Percentiles rank a stretch among this genome's conserved stretches.
Conservation (phyloP, 1,140 invertebrate species). For the Eriocheir sinensis region DNA sequence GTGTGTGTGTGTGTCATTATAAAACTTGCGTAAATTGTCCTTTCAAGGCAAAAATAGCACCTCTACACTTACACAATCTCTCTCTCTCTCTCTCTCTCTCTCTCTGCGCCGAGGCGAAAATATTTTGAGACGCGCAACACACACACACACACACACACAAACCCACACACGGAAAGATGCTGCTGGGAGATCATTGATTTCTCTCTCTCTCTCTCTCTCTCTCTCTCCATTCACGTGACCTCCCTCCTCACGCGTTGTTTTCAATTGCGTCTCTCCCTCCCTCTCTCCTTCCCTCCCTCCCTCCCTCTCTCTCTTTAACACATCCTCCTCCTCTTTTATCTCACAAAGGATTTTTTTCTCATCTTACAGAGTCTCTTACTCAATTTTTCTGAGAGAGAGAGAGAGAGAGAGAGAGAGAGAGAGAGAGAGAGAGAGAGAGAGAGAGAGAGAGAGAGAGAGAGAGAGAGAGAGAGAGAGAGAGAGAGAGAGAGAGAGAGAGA, state of each 20-base stretch:
- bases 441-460: neutral
- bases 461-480: too few species aligned
- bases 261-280: neutral
- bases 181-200: too few species aligned
- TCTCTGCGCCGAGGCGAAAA: neutral
- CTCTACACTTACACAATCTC: neutral
- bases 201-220: neutral
- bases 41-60: too few species aligned
- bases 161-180: too few species aligned
- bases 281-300: conserved; percentile 19
- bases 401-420: too few species aligned
- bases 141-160: too few species aligned
- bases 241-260: neutral
- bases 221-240: conserved; percentile 1
- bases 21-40: too few species aligned
- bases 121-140: neutral
- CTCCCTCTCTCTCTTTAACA: neutral
- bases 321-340: neutral
- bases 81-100: conserved; percentile 11
- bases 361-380: too few species aligned
- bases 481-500: conserved; percentile 22
- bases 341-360: too few species aligned
- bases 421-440: too few species aligned
- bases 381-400: too few species aligned
- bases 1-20: conserved; percentile 4